Evolutionary conservation across 2,113 vertebrate genomes (phyloP).

Genomic region (Macrotus californicus): DNA sequence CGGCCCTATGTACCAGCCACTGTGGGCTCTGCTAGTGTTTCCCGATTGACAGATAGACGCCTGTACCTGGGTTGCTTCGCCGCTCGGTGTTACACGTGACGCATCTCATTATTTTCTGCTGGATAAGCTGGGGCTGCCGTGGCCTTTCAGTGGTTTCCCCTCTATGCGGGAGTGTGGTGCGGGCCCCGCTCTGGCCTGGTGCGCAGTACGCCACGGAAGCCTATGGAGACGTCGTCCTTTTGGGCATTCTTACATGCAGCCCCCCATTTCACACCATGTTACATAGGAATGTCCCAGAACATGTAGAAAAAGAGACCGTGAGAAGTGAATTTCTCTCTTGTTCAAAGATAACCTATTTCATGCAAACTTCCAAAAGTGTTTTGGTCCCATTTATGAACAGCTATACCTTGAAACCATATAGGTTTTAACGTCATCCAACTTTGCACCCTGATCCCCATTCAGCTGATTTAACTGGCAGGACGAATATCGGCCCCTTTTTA

Average conservation of each 20-base stretch:
- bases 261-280: rapidly evolving
- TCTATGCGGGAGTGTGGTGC: rapidly evolving
- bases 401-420: neutral
- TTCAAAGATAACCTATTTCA: neutral
- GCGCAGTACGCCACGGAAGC: rapidly evolving
- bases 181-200: rapidly evolving
- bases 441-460: neutral
- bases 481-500: neutral
- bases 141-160: rapidly evolving
- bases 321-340: neutral
- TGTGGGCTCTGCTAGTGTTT: rapidly evolving
- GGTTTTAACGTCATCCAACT: neutral
- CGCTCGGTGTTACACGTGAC: rapidly evolving
- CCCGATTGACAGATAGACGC: neutral
- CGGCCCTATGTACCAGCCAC: rapidly evolving
- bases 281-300: neutral
- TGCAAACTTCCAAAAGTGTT: neutral
- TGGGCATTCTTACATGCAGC: rapidly evolving
- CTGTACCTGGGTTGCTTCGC: no score
- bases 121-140: rapidly evolving
- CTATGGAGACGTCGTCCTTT: rapidly evolving
- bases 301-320: neutral
- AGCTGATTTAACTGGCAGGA: neutral
- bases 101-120: rapidly evolving
- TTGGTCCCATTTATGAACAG: neutral